Base-by-base conservation (phyloP, 1,140 invertebrate species). In the Drosophila ironensis region DNA sequence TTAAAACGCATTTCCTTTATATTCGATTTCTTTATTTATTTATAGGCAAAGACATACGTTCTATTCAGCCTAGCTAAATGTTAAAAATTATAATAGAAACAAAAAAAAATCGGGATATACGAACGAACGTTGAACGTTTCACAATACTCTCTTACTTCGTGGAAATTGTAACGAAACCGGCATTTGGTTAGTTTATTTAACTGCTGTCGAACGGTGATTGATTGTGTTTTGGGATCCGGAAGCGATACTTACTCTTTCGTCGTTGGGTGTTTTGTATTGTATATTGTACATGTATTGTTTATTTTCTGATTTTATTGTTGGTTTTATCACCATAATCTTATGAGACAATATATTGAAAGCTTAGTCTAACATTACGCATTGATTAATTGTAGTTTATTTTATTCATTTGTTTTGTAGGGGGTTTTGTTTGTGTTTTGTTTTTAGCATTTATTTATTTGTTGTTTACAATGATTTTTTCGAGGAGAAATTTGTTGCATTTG, bases 301-400 rank as follows among this genome's bases (percentile, higher is more conserved):
- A n/a, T 72, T 38, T 37, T 40, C 44, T 54, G 46, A 37, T 67
- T 81, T 76, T 82, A 67, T 76, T 84, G 57, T 54, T 72, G 41
- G 41, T 63, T 63, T 63, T 75, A 40, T 48, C 17, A 52, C 54
- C 40, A 64, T 75, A 57, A 72, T 72, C 73, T 66, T 77, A 78
- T 77, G 78, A 68, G 63, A 81, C 74, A 80, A 60, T 71, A 73
- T 80, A 66, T 84, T 28, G 40, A 74, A 77, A 86, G 63, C 78
- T 84, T 86, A 84, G 45, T 51, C 78, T 84, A 84, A 86, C 73
- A 84, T 86, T 82, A 63, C 40, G 53, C 45, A 45, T 52, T 60
- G 45, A 46, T 68, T 42, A 45, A 63, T 61, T 61, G n/a, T n/a
- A n/a, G n/a, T n/a, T n/a, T n/a, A n/a, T n/a, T n/a, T n/a, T n/a